phyloP scores from a whole-genome alignment of 2,113 vertebrate species.

The Lepus europaeus region DNA sequence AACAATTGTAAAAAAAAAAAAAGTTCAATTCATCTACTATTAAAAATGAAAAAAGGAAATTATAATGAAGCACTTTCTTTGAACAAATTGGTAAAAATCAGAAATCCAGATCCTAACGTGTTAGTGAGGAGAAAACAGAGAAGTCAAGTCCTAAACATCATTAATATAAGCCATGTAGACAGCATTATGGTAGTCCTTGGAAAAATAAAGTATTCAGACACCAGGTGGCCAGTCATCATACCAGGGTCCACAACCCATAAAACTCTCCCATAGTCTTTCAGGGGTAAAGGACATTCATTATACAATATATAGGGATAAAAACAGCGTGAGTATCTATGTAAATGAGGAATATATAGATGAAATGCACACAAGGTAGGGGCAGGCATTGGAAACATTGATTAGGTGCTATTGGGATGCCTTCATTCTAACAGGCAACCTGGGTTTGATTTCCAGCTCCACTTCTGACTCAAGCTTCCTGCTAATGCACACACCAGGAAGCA shows the following conservation, averaged over 20 bases:
- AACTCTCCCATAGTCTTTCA: background rate
- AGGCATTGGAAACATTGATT: too few relatives aligned
- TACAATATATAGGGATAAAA: background rate
- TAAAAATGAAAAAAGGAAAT: background rate
- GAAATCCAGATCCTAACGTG: background rate
- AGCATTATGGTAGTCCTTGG: background rate
- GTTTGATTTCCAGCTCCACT: too few relatives aligned
- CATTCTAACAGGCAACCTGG: too few relatives aligned
- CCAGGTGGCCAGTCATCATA: too few relatives aligned
- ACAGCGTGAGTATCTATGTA: background rate
- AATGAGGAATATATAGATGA: background rate
- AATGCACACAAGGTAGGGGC: too few relatives aligned
- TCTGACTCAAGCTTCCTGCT: too few relatives aligned
- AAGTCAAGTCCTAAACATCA: background rate
- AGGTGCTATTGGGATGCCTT: too few relatives aligned
- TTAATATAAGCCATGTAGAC: background rate
- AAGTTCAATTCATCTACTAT: background rate
- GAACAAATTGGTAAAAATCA: background rate
- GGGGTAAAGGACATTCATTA: too few relatives aligned
- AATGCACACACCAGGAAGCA: too few relatives aligned
- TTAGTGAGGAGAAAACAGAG: background rate
- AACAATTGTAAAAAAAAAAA: background rate
- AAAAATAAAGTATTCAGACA: background rate
- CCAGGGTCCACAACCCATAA: background rate
- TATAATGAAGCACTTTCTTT: background rate